Base-by-base conservation (phyloP, 2,113 vertebrate species). In the Engystomops pustulosus region DNA sequence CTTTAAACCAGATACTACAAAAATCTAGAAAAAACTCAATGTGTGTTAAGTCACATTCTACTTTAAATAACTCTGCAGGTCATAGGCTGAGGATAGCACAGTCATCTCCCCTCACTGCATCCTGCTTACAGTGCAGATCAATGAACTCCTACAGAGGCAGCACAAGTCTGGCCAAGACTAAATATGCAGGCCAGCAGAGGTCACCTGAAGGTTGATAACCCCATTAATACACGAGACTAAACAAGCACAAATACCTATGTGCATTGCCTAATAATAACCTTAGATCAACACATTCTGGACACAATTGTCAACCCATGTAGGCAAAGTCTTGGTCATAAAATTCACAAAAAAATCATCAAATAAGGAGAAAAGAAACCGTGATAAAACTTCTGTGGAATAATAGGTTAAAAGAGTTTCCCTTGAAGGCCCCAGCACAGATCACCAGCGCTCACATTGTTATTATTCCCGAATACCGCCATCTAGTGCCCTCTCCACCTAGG, bases 191-290 rank as follows among this genome's bases (percentile, higher is more conserved):
- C 25, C 25, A 62, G 15, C 58, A 62, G 30, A 62, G 58, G 58
- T 62, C 58, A 15, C 58, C 25, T 30, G 58, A 62, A 62, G 58
- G 58, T 14, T 30, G 58, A 62, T 62, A 62, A 62, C 58, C 58
- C 25, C 15, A 15, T 4, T 30, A 12, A 30, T 30, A 62, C 58
- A 14, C 1, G 10, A 30, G 58, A 30, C 58, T 62, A 18, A 30
- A 62, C 25, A 62, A 62, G 58, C 25, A 30, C 25, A 62, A 14
- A 30, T 62, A 62, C 11, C 25, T 12, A 1, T 1, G 3, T 4
- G 2, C 25, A 62, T 15, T 62, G 25, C 25, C 25, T 11, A 30
- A 27, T 62, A 27, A 30, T 30, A 8, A 62, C 25, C 25, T 60
- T 11, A 9, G n/a, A 51, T 11, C 12, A 47, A 2, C 45, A 10